phyloP scores from a whole-genome alignment of 2,113 vertebrate species.

The Meleagris gallopavo region DNA sequence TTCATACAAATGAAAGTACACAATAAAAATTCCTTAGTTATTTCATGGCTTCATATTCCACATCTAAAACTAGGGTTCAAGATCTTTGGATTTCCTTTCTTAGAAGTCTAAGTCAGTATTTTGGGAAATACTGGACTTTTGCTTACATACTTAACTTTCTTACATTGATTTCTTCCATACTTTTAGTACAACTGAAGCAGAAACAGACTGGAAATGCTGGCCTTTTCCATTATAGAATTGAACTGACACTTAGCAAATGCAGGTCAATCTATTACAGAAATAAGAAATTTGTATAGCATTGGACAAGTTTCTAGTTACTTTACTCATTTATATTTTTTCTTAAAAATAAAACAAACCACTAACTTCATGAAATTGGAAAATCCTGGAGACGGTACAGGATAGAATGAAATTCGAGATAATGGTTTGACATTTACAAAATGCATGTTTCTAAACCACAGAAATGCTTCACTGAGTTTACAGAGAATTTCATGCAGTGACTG shows the following conservation, averaged over 20 bases:
- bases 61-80: constrained; percentile 32
- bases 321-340: too few relatives aligned
- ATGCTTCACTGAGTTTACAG: background rate
- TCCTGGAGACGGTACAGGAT: background rate
- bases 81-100: background rate
- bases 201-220: background rate
- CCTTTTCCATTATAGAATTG: background rate
- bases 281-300: background rate
- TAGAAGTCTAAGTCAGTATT: background rate
- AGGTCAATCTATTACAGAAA: background rate
- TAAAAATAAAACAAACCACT: background rate
- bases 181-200: background rate
- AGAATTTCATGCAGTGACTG: background rate
- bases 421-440: background rate
- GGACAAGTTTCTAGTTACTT: background rate
- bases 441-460: background rate
- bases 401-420: background rate
- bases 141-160: background rate
- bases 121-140: background rate
- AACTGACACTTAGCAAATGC: background rate
- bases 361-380: background rate
- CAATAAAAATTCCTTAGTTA: constrained; percentile 60
- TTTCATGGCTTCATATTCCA: constrained; percentile 52
- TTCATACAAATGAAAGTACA: constrained; percentile 48
- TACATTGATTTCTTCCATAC: background rate